Conservation (phyloP, 2,797 vertebrate species). For the Microchirus variegatus region DNA sequence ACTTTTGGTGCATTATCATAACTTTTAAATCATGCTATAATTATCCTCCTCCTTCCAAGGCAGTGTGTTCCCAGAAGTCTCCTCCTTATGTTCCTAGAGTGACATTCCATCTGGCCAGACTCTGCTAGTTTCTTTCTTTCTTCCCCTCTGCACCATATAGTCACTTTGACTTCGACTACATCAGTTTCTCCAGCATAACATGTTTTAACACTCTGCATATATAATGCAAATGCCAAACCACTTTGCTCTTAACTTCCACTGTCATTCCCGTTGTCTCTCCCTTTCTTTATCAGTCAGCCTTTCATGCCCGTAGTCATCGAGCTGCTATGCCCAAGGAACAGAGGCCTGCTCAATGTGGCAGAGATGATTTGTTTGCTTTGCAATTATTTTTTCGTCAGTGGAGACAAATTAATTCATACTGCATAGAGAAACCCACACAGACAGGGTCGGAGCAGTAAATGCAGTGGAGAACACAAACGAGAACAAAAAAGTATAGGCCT, state of each 20-base stretch:
- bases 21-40: constrained; percentile 60
- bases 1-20: constrained; percentile 30
- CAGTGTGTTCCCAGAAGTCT: constrained; percentile 66
- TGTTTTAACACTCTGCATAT: constrained; percentile 74
- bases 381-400: constrained; percentile 95
- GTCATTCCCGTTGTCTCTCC: constrained; percentile 27
- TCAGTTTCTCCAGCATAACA: constrained; percentile 70
- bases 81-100: constrained; percentile 72
- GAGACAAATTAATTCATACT: constrained; percentile 95
- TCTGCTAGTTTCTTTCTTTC: constrained; percentile 12
- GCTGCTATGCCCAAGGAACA: constrained; percentile 81
- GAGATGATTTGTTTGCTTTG: constrained; percentile 97
- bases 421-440: constrained; percentile 86
- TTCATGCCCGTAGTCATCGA: constrained; percentile 70
- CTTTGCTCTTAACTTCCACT: constrained; percentile 55
- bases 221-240: constrained; percentile 73
- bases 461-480: constrained; percentile 63
- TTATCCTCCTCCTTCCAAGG: constrained; percentile 62
- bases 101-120: constrained; percentile 69
- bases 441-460: constrained; percentile 54
- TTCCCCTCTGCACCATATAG: constrained; percentile 59
- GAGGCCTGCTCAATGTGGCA: constrained; percentile 90
- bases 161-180: constrained; percentile 76
- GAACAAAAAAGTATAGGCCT: constrained; percentile 52
- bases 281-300: constrained; percentile 47